Conservation (phyloP, 2,888 invertebrate species). For the Drosophila mayaguana region DNA sequence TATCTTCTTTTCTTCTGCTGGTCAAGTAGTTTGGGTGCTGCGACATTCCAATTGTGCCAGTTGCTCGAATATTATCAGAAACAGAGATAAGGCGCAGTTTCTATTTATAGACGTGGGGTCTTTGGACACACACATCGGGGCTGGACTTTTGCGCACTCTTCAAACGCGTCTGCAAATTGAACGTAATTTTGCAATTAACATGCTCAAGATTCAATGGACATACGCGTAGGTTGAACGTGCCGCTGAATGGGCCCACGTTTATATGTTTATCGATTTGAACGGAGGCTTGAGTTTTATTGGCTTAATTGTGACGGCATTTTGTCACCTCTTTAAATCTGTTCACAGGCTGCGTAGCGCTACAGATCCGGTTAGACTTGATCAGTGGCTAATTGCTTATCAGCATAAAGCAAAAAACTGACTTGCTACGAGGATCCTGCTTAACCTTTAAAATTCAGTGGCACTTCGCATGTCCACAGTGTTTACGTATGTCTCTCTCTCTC, state of each 20-base stretch:
- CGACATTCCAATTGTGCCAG: neutral
- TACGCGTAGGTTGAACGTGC: slow-evolving; percentile 63
- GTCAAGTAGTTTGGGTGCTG: slow-evolving; percentile 8
- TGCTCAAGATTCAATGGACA: slow-evolving; percentile 54
- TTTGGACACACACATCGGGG: slow-evolving; percentile 28
- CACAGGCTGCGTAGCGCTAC: slow-evolving; percentile 13
- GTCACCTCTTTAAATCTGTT: slow-evolving; percentile 44
- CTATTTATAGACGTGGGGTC: slow-evolving; percentile 13
- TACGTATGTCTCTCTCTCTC: neutral
- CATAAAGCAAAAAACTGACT: slow-evolving; percentile 8
- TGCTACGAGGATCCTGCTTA: slow-evolving; percentile 23
- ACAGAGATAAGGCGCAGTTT: neutral
- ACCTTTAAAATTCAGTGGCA: slow-evolving; percentile 23
- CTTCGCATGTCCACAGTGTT: neutral
- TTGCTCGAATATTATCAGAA: neutral
- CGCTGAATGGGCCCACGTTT: slow-evolving; percentile 61
- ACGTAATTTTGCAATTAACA: slow-evolving; percentile 48
- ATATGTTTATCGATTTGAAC: slow-evolving; percentile 26
- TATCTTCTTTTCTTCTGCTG: neutral
- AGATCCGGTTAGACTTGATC: slow-evolving; percentile 49
- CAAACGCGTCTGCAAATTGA: slow-evolving; percentile 46
- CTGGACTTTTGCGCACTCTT: slow-evolving; percentile 31
- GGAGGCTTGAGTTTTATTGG: slow-evolving; percentile 56
- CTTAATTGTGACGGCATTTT: slow-evolving; percentile 61
- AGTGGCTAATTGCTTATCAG: slow-evolving; percentile 49